These are phyloP conservation scores for Heterotilapia buettikoferi DNA, from an alignment of 2,113 vertebrate species.

Conservation along the genomic window DNA sequence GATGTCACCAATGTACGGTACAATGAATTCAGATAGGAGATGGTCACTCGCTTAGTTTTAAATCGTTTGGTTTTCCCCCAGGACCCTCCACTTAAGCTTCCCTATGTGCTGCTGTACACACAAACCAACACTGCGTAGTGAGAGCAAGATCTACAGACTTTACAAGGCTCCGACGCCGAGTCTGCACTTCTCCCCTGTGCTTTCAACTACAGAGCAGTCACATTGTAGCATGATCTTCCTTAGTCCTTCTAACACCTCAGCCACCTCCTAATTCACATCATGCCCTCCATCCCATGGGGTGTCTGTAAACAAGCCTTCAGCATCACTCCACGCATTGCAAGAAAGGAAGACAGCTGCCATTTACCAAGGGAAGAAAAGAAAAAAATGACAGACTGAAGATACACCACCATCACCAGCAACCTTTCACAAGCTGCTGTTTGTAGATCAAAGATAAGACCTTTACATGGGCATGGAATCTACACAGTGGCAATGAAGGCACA, in stretches of 20 bases:
- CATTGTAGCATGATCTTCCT: conserved; percentile 16
- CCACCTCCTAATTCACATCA: conserved; percentile 6
- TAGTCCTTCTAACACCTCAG: conserved; percentile 22
- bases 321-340: background rate
- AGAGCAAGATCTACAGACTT: conserved; percentile 7
- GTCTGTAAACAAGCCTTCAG: conserved; percentile 44
- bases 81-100: conserved; percentile 10
- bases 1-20: conserved; percentile 11
- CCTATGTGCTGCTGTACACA: background rate
- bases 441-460: conserved; percentile 19
- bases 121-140: background rate
- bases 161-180: background rate
- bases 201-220: conserved; percentile 9
- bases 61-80: background rate
- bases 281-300: background rate
- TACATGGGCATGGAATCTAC: background rate
- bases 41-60: background rate
- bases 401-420: conserved; percentile 2
- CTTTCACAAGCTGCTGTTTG: conserved; percentile 25
- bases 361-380: background rate
- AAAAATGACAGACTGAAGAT: background rate
- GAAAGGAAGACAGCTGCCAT: conserved; percentile 13
- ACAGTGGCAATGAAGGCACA: background rate
- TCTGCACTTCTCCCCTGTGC: conserved; percentile 6
- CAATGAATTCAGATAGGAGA: conserved; percentile 4